Base-by-base conservation (phyloP, 2,888 invertebrate genomes). In the Drepanosiphum platanoidis region DNA sequence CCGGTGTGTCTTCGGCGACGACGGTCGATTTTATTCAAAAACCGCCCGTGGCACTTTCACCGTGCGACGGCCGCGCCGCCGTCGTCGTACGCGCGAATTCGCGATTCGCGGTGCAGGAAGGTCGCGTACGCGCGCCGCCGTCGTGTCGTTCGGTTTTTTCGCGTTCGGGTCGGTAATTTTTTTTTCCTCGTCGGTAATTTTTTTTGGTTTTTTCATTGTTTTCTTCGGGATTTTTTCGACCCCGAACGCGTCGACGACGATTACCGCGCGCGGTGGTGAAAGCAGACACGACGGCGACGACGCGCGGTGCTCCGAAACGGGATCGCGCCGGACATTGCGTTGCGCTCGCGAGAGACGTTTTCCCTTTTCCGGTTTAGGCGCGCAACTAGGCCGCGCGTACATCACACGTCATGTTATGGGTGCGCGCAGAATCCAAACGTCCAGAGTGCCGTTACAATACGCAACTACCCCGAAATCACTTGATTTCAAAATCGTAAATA, bases 1-100 rank as follows among this genome's bases (percentile, higher is more conserved):
- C 81, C 71, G 71, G 71, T 30, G 79, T n/a, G 84, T 84, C 75
- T 70, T 68, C 18, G 66, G 58, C 27, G 52, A n/a, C 34, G 27
- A 36, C 84, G 58, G 36, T 66, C 46, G 66, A 18, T 66, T 68
- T 75, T n/a, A n/a, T n/a, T n/a, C 52, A 64, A 39, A 82, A 66
- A 52, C 74, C 46, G 82, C 82, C 32, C 30, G 42, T 32, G 13
- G 66, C 66, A 75, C 83, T 83, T 83, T 83, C 83, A 83, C 83
- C 42, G 70, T 61, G 64, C 70, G 79, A 30, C 78, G 52, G n/a
- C n/a, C 36, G 64, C 27, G 46, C n/a, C 27, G 72, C n/a, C 32
- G 15, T 34, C 18, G 34, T 34, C n/a, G 52, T 18, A 18, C 36
- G 58, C 22, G 8, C 8, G 39, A 30, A 22, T n/a, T 27, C 32